These are phyloP conservation scores for Pogonocichla stellata DNA, from an alignment of 2,113 vertebrate genomes.

Conservation along the genomic window DNA sequence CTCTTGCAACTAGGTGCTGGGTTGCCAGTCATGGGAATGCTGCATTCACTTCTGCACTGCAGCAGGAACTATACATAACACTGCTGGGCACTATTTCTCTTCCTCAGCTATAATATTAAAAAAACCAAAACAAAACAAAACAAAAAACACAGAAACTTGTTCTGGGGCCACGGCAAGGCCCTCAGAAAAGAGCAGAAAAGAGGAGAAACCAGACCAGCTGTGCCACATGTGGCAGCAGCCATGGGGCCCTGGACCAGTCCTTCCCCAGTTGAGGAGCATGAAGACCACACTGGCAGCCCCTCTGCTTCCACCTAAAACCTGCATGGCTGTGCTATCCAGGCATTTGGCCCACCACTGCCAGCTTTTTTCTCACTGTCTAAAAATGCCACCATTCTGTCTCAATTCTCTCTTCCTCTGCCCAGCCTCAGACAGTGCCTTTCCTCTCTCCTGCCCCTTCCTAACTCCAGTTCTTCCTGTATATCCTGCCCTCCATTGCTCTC, in stretches of 20 bases:
- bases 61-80: not conserved
- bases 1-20: not conserved
- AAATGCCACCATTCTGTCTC: not conserved
- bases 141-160: not conserved
- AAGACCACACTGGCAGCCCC: not conserved
- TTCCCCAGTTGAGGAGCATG: accelerated
- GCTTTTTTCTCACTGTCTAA: not conserved
- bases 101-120: not conserved
- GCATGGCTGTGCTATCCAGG: not conserved
- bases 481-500: accelerated
- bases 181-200: not conserved
- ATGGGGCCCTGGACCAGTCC: accelerated
- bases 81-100: not conserved
- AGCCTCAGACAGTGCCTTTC: not conserved
- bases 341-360: not conserved
- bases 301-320: not conserved
- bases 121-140: not conserved
- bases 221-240: not conserved
- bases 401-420: not conserved
- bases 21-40: not conserved
- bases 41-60: not conserved
- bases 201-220: not conserved
- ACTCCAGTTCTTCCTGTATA: not conserved
- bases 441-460: not conserved
- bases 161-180: accelerated